Evolutionary conservation across 2,113 vertebrate genomes (phyloP).

Genomic region (Sebastes fasciatus): DNA sequence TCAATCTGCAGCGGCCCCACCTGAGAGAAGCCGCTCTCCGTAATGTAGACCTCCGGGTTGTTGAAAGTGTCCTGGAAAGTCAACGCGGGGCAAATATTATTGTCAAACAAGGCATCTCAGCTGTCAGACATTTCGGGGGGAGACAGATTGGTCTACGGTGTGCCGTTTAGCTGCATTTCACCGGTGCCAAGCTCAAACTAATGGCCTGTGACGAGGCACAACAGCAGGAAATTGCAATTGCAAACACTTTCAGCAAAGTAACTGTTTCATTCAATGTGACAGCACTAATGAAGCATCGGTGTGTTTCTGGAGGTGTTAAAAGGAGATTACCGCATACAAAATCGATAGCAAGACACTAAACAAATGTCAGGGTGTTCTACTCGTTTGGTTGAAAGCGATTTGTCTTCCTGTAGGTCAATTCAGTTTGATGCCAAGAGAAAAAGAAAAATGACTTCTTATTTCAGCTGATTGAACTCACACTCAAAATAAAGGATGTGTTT

Average conservation of each 20-base stretch:
- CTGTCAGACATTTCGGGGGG: slow-evolving; percentile 62
- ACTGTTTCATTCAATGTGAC: slow-evolving; percentile 76
- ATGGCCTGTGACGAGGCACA: slow-evolving; percentile 78
- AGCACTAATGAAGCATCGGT: slow-evolving; percentile 77
- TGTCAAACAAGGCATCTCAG: slow-evolving; percentile 69
- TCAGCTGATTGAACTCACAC: slow-evolving; percentile 33
- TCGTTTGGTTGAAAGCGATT: slow-evolving; percentile 61
- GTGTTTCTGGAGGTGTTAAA: slow-evolving; percentile 73
- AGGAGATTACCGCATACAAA: slow-evolving; percentile 70
- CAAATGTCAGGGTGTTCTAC: slow-evolving; percentile 70
- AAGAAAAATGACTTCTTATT: slow-evolving; percentile 41
- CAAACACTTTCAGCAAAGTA: slow-evolving; percentile 76
- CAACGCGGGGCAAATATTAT: slow-evolving; percentile 61
- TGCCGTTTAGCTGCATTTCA: slow-evolving; percentile 68
- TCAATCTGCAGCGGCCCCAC: slow-evolving; percentile 84
- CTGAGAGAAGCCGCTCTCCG: slow-evolving; percentile 90
- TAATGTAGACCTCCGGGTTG: slow-evolving; percentile 90
- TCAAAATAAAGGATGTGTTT: slow-evolving; percentile 7
- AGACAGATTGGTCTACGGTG: slow-evolving; percentile 70
- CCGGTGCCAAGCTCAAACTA: slow-evolving; percentile 67
- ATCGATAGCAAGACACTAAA: slow-evolving; percentile 72
- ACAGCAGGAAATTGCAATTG: slow-evolving; percentile 79
- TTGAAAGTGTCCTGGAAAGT: slow-evolving; percentile 87
- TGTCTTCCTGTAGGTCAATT: slow-evolving; percentile 62
- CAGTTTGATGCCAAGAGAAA: slow-evolving; percentile 41